Conservation (phyloP, 2,888 invertebrate genomes). For the Drymonia ruficornis region DNA sequence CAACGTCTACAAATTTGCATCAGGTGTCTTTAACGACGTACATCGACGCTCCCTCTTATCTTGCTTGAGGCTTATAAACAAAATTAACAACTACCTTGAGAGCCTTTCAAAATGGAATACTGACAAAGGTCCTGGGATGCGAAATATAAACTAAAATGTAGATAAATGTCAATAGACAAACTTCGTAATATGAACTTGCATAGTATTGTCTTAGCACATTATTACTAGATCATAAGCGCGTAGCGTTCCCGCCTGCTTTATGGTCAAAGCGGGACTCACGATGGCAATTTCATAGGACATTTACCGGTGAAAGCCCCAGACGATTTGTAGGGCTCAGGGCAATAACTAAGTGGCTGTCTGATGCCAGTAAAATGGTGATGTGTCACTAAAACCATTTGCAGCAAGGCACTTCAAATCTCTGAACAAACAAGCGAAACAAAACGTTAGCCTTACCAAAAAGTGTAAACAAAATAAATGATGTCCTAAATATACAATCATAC, state of each 20-base stretch:
- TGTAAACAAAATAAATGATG: slow-evolving; percentile 25
- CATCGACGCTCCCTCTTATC: slow-evolving; percentile 46
- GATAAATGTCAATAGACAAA: slow-evolving; percentile 21
- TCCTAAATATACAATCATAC: slow-evolving; percentile 26
- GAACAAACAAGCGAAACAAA: too few relatives aligned
- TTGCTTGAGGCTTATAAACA: slow-evolving; percentile 47
- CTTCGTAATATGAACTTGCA: slow-evolving; percentile 28
- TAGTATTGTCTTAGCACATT: slow-evolving; percentile 61
- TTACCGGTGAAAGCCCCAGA: slow-evolving; percentile 65
- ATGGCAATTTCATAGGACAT: slow-evolving; percentile 78
- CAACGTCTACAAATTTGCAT: slow-evolving; percentile 51
- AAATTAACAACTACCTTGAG: slow-evolving; percentile 47
- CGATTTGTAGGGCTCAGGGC: slow-evolving; percentile 68
- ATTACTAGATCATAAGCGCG: slow-evolving; percentile 75
- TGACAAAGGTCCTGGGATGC: slow-evolving; percentile 14
- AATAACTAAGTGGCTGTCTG: slow-evolving; percentile 59
- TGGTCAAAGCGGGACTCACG: slow-evolving; percentile 74
- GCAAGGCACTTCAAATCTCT: slow-evolving; percentile 13
- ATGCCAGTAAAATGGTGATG: slow-evolving; percentile 51
- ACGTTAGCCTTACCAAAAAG: background rate
- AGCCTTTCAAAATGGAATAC: slow-evolving; percentile 37
- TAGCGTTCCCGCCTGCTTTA: slow-evolving; percentile 69
- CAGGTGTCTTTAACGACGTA: slow-evolving; percentile 44
- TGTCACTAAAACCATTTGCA: slow-evolving; percentile 54
- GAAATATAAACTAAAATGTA: slow-evolving; percentile 18